Evolutionary conservation across 2,888 invertebrate species (phyloP).

Genomic region (Leuctra nigra): DNA sequence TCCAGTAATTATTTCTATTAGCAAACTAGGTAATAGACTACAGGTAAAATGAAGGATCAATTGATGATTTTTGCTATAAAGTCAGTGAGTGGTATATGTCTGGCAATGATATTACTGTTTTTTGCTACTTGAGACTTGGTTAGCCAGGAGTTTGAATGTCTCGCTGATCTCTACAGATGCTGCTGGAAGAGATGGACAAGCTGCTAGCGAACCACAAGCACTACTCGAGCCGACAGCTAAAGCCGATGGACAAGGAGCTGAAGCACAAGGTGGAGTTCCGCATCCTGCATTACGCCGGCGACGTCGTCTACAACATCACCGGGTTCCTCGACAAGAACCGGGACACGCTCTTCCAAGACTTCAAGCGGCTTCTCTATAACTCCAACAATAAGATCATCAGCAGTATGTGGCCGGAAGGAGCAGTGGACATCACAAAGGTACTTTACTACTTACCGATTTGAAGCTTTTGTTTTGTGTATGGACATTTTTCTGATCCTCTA

Average conservation of each 20-base stretch:
- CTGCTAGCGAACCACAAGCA: conserved; percentile 80
- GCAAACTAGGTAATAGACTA: too few species aligned
- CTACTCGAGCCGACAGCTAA: conserved; percentile 80
- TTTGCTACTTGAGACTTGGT: too few species aligned
- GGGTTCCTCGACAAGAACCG: conserved; percentile 98
- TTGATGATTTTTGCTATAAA: too few species aligned
- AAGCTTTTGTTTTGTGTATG: too few species aligned
- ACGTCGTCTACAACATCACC: conserved; percentile 82
- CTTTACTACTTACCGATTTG: too few species aligned
- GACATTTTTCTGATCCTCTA: too few species aligned
- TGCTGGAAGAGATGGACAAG: conserved; percentile 89
- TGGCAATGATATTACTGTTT: too few species aligned
- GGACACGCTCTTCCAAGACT: conserved; percentile 94
- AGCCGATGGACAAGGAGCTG: conserved; percentile 73
- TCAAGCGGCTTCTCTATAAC: conserved; percentile 84
- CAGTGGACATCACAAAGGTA: conserved; percentile 77
- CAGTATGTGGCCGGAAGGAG: conserved; percentile 96
- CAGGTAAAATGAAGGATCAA: too few species aligned
- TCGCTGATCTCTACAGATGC: conserved; percentile 60
- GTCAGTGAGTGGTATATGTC: too few species aligned
- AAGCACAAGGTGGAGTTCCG: conserved; percentile 49
- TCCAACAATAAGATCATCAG: conserved; percentile 71
- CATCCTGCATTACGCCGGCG: conserved; percentile 82
- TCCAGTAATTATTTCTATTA: too few species aligned
- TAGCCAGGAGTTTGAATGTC: too few species aligned